A percentile compares a stretch with the other conserved stretches of the same genome.
phyloP scores from a whole-genome alignment of 2,113 vertebrate genomes.

The Thunnus maccoyii region DNA sequence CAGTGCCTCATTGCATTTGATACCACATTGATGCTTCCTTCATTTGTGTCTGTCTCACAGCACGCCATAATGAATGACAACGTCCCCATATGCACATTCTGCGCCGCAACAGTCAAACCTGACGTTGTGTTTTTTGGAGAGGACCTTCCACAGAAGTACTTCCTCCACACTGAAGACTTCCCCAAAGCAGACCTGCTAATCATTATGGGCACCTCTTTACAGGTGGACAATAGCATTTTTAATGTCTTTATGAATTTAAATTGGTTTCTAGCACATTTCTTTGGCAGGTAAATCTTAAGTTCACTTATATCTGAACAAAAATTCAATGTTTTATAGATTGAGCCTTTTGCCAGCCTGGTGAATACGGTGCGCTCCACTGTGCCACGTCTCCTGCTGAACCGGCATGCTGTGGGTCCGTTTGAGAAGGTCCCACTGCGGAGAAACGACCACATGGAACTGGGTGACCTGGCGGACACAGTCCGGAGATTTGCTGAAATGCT shows the following conservation, averaged over 20 bases:
- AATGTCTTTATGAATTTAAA: not conserved
- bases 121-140: conserved; percentile 88
- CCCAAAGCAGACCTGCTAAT: conserved; percentile 86
- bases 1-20: not conserved
- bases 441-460: conserved; percentile 83
- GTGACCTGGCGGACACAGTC: conserved; percentile 80
- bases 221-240: conserved; percentile 63
- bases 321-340: conserved; percentile 78
- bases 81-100: conserved; percentile 83
- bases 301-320: not conserved
- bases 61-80: conserved; percentile 81
- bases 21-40: not conserved
- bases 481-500: conserved; percentile 79
- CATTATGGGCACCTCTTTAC: conserved; percentile 88
- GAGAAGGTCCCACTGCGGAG: conserved; percentile 73
- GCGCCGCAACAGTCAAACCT: conserved; percentile 85
- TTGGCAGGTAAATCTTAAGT: not conserved
- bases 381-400: conserved; percentile 85
- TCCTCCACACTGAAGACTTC: conserved; percentile 84
- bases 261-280: not conserved
- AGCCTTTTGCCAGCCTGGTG: conserved; percentile 86
- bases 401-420: conserved; percentile 84
- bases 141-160: conserved; percentile 86
- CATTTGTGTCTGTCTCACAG: conserved; percentile 36
- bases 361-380: conserved; percentile 83